Evolutionary conservation across 2,888 invertebrate species (phyloP).

Genomic region (Biston stratarius): DNA sequence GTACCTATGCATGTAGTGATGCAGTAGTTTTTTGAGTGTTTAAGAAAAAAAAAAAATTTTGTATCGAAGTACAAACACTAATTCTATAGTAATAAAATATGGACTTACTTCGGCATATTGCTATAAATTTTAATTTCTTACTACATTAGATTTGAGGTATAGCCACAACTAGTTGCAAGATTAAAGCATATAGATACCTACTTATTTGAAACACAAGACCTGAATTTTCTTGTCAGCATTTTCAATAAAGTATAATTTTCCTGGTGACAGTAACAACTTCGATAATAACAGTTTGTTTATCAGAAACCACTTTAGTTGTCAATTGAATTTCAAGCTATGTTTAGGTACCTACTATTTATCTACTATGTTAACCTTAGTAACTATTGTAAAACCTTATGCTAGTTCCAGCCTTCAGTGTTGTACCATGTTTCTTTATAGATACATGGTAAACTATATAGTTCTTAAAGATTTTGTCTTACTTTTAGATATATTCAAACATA

Average conservation of each 20-base stretch:
- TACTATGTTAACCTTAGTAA: too few species aligned
- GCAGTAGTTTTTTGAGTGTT: too few species aligned
- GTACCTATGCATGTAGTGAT: too few species aligned
- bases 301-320: constrained; percentile 40
- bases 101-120: too few species aligned
- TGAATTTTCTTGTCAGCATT: constrained; percentile 10
- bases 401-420: too few species aligned
- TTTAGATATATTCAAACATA: constrained; percentile 65
- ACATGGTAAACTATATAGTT: constrained; percentile 33
- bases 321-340: neutral
- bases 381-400: too few species aligned
- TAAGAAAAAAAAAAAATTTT: too few species aligned
- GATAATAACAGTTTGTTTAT: constrained; percentile 43
- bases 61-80: too few species aligned
- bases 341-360: too few species aligned
- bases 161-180: too few species aligned
- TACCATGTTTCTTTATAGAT: constrained; percentile 30
- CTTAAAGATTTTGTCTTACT: constrained; percentile 38
- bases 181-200: neutral
- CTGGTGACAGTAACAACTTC: constrained; percentile 29
- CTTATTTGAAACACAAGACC: neutral
- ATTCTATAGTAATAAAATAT: too few species aligned
- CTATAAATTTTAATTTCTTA: neutral
- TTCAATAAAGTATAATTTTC: neutral
- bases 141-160: neutral